These are phyloP conservation scores for Clivina fossor DNA, from an alignment of 2,888 invertebrate species.

Conservation along the genomic window DNA sequence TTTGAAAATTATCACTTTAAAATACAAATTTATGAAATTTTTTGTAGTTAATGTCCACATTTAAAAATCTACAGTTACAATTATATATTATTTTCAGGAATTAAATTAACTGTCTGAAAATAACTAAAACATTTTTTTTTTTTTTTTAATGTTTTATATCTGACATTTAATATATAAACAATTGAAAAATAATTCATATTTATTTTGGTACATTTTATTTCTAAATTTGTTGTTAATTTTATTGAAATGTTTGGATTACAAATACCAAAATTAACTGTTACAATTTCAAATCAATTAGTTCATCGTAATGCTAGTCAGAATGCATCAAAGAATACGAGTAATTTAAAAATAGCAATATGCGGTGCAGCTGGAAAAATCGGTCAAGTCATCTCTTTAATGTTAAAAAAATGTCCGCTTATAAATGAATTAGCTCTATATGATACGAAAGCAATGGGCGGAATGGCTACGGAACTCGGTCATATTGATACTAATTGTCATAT, in stretches of 20 bases:
- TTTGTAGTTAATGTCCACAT: too few species aligned
- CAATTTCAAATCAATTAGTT: constrained; percentile 4
- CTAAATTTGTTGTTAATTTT: not conserved
- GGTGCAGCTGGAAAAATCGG: constrained; percentile 53
- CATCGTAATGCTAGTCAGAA: constrained; percentile 1
- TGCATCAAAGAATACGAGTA: not conserved
- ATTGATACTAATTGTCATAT: constrained; percentile 55
- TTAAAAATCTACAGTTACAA: too few species aligned
- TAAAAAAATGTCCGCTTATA: constrained; percentile 61
- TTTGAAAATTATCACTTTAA: too few species aligned
- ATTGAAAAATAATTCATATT: not conserved
- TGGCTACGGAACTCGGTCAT: constrained; percentile 53
- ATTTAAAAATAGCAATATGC: constrained; percentile 17
- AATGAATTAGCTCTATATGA: constrained; percentile 64
- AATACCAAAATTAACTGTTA: constrained; percentile 1
- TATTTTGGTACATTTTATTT: not conserved
- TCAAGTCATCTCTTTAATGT: constrained; percentile 58
- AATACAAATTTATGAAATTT: too few species aligned
- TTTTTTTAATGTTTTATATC: too few species aligned
- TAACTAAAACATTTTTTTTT: too few species aligned
- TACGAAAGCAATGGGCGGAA: constrained; percentile 46
- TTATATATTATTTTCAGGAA: too few species aligned
- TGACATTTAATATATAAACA: too few species aligned
- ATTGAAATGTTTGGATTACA: constrained; percentile 20
- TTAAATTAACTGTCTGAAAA: too few species aligned